Conservation (phyloP, 2,797 vertebrate genomes). For the Dryobates pubescens region DNA sequence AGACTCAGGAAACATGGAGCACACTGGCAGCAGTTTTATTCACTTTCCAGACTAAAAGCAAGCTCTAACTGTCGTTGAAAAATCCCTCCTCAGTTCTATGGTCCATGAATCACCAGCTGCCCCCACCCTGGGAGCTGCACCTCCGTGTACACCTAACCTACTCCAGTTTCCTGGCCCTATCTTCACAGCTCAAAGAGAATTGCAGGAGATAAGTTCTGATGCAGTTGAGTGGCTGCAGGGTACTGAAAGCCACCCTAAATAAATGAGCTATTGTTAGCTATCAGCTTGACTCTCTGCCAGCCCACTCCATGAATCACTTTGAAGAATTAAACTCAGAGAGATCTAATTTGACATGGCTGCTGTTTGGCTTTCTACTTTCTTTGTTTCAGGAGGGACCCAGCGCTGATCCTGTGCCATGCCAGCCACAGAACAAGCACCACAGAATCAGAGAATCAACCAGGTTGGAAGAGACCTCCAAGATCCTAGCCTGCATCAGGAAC, state of each 20-base stretch:
- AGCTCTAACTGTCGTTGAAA: slow-evolving; percentile 18
- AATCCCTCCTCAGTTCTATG: not conserved
- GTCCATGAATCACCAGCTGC: slow-evolving; percentile 14
- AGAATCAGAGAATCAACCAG: not conserved
- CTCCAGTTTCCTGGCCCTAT: slow-evolving; percentile 41
- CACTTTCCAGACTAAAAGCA: slow-evolving; percentile 7
- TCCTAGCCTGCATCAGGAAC: too few relatives aligned
- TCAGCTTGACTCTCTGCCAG: slow-evolving; percentile 57
- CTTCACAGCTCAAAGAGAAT: slow-evolving; percentile 58
- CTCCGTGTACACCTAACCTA: slow-evolving; percentile 43
- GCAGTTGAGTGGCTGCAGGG: slow-evolving; percentile 28
- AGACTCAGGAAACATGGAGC: not conserved
- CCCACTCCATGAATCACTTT: slow-evolving; percentile 60
- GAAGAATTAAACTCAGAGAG: slow-evolving; percentile 63
- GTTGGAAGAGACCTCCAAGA: too few relatives aligned
- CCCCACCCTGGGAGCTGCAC: not conserved
- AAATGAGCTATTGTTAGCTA: slow-evolving; percentile 67
- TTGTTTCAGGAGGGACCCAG: slow-evolving; percentile 34
- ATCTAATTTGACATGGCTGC: slow-evolving; percentile 66
- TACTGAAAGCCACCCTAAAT: slow-evolving; percentile 51
- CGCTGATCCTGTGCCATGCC: not conserved
- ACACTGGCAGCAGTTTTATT: not conserved
- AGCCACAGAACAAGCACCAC: slow-evolving; percentile 8
- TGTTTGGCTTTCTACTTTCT: slow-evolving; percentile 63
- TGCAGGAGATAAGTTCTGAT: slow-evolving; percentile 61